Evolutionary conservation across 2,797 vertebrate species (phyloP).

Genomic region (Tauraco hartlaubi): DNA sequence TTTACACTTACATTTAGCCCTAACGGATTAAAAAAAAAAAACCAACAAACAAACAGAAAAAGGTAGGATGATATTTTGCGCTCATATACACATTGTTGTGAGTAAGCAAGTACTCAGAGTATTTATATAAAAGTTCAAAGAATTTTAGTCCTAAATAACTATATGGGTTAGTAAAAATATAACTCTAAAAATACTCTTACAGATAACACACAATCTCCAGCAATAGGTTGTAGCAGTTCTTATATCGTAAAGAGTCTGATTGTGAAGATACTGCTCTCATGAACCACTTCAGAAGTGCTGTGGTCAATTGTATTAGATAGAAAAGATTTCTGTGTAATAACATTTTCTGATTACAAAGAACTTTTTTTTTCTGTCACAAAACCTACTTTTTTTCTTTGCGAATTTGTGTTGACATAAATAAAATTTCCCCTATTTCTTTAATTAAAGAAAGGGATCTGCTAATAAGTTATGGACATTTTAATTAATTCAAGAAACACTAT

Average conservation of each 20-base stretch:
- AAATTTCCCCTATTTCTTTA: not conserved
- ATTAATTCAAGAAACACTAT: not conserved
- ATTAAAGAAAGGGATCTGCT: accelerated
- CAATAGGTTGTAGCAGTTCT: not conserved
- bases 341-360: not conserved
- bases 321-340: not conserved
- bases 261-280: not conserved
- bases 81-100: not conserved
- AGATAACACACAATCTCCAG: not conserved
- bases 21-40: not conserved
- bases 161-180: not conserved
- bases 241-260: not conserved
- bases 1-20: not conserved
- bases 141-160: not conserved
- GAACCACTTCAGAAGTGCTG: not conserved
- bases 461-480: not conserved
- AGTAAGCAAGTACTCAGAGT: not conserved
- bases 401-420: not conserved
- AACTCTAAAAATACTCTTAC: not conserved
- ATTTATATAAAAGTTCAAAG: not conserved
- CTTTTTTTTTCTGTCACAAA: not conserved
- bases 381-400: accelerated
- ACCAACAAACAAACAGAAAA: not conserved
- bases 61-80: not conserved
- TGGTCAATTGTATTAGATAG: not conserved